These are phyloP conservation scores for Drosophila bifasciata DNA, from an alignment of 1,140 invertebrate species.

Conservation along the genomic window DNA sequence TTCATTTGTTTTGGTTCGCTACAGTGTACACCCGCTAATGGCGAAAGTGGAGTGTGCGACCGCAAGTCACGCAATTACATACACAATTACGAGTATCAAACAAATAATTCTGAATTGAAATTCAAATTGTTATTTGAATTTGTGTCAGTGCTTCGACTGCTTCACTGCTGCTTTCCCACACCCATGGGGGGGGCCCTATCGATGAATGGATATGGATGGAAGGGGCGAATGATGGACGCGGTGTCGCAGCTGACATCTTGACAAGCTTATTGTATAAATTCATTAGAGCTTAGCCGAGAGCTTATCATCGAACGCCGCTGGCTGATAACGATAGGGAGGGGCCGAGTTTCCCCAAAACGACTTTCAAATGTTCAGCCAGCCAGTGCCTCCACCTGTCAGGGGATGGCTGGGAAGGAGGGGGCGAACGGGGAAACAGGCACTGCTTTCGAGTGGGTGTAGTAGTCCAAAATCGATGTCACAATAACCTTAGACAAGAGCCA, in stretches of 20 bases:
- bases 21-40: slow-evolving; percentile 15
- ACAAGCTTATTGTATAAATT: slow-evolving; percentile 16
- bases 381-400: slow-evolving; percentile 23
- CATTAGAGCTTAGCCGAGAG: slow-evolving; percentile 3
- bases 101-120: slow-evolving; percentile 21
- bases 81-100: slow-evolving; percentile 33
- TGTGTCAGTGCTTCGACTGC: background rate
- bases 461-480: slow-evolving; percentile 26
- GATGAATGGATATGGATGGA: slow-evolving; percentile 20
- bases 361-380: slow-evolving; percentile 56
- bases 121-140: slow-evolving; percentile 22
- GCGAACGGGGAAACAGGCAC: background rate
- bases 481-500: slow-evolving; percentile 25
- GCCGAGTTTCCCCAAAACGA: slow-evolving; percentile 39
- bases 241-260: background rate
- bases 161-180: slow-evolving; percentile 15
- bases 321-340: slow-evolving; percentile 29
- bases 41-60: background rate
- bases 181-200: background rate
- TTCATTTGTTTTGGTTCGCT: slow-evolving; percentile 37
- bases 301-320: background rate
- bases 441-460: slow-evolving; percentile 25
- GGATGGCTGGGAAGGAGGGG: no score
- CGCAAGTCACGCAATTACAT: slow-evolving; percentile 34
- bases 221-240: slow-evolving; percentile 1